These are phyloP conservation scores for Ormyrus nitidulus DNA, from an alignment of 2,888 invertebrate species.

Conservation along the genomic window DNA sequence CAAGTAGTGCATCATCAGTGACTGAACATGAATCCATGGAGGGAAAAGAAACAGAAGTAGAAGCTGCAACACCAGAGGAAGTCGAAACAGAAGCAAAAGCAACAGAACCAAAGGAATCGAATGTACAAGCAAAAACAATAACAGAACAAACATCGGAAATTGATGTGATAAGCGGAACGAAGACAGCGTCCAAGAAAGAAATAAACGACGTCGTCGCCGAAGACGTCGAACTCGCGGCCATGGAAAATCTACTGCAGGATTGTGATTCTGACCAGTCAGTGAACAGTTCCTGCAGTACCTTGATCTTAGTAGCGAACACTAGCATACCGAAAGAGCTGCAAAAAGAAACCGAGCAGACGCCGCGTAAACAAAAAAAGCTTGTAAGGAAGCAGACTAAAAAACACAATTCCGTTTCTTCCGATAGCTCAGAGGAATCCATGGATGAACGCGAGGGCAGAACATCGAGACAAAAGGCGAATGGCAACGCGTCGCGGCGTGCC, in stretches of 20 bases:
- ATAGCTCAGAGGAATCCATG: slow-evolving; percentile 53
- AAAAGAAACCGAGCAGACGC: slow-evolving; percentile 21
- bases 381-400: slow-evolving; percentile 48
- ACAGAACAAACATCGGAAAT: no score
- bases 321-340: neutral
- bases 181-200: no score
- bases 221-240: slow-evolving; percentile 23
- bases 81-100: no score
- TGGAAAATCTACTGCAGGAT: slow-evolving; percentile 41
- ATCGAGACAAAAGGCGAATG: slow-evolving; percentile 8
- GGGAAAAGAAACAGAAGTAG: no score
- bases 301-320: neutral
- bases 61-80: no score
- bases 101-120: no score
- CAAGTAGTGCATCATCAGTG: no score
- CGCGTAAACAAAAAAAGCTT: slow-evolving; percentile 30
- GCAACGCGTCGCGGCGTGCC: slow-evolving; percentile 35
- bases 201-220: slow-evolving; percentile 7
- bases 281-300: neutral
- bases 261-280: slow-evolving; percentile 47
- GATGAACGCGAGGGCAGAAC: slow-evolving; percentile 16
- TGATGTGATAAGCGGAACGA: no score
- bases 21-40: no score
- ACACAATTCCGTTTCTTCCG: slow-evolving; percentile 52
- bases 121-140: no score